Conservation (phyloP, 2,797 vertebrate genomes). For the Notolepis coatsorum region DNA sequence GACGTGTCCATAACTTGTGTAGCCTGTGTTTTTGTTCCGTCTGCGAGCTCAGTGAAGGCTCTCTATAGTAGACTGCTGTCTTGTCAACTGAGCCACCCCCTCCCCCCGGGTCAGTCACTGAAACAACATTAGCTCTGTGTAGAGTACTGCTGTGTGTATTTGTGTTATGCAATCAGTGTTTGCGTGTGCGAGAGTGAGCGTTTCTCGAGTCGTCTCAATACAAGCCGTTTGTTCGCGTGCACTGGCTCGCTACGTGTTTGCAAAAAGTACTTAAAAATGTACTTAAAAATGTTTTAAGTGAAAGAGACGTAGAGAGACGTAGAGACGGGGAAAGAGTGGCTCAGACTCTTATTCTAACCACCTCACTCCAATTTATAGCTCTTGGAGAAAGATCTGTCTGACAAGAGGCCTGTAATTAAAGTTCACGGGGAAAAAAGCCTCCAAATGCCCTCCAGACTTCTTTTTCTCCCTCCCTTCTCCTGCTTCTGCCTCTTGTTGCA, state of each 20-base stretch:
- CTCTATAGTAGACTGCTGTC: not conserved
- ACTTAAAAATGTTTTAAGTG: conserved; percentile 47
- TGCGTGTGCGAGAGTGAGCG: conserved; percentile 8
- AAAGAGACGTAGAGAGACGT: conserved; percentile 25
- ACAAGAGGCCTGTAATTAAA: conserved; percentile 83
- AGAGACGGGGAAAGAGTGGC: conserved; percentile 62
- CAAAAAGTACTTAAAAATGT: conserved; percentile 43
- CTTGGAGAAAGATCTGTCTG: conserved; percentile 81
- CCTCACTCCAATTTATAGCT: conserved; percentile 80
- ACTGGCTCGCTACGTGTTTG: conserved; percentile 50
- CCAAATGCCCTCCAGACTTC: conserved; percentile 52
- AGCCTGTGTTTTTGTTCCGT: not conserved
- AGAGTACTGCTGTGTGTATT: not conserved
- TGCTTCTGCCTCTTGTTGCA: conserved; percentile 39
- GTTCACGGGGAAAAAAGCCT: conserved; percentile 59
- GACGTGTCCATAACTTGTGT: no score
- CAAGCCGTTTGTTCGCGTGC: conserved; percentile 13
- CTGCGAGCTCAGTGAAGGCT: conserved; percentile 7
- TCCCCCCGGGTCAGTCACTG: not conserved
- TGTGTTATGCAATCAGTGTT: not conserved
- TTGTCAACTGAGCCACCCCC: not conserved
- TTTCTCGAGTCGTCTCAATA: not conserved
- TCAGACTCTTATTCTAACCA: conserved; percentile 70
- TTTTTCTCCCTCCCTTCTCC: conserved; percentile 19
- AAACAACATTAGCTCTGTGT: conserved; percentile 13